Evolutionary conservation across 2,113 vertebrate genomes (phyloP), one percentile per base, ranked within the genome.

Genomic region (Columbina picui): DNA sequence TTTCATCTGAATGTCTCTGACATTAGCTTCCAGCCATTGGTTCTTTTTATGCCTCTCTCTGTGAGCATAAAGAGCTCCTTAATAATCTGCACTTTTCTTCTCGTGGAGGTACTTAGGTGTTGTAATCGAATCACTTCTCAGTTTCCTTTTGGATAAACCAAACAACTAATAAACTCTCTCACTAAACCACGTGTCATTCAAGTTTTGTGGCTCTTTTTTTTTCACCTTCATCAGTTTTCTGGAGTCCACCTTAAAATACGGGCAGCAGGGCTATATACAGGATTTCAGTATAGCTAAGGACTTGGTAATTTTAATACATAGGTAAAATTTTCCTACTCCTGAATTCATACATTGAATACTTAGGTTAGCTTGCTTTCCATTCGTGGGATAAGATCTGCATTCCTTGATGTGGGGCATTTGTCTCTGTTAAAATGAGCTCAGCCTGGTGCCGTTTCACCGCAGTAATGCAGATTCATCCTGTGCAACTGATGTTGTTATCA

Each of bases 191-290:
- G 4, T 23, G 6, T 53, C n/a, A 19, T 73, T 79, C 49, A 57
- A 50, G 15, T 70, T 91, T 56, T 84, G 34, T 82, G 49, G 13
- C 14, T 70, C 45, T 65, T 26, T 83, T 41, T 39, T 34, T 78
- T 39, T 34, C 74, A n/a, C 8, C 12, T 47, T 78, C 18, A 15
- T 67, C 14, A 22, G 1, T 84, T 96, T 92, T 71, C 47, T 12
- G 30, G 43, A 47, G 29, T 55, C 21, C 1, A 69, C 36, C 34
- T 77, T 78, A 39, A 81, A 75, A 59, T 86, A 8, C 5, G 14
- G 38, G 12, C 50, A 22, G 19, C 5, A 39, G n/a, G 36, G 57
- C 0, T 0, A 2, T 45, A 3, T n/a, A 19, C 12, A 38, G 19
- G 6, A 55, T 68, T 76, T 87, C 56, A 64, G 18, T 41, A 36